Evolutionary conservation across 2,888 invertebrate species (phyloP), one percentile per base, ranked within the genome.

Genomic region (Lathronympha strigana): DNA sequence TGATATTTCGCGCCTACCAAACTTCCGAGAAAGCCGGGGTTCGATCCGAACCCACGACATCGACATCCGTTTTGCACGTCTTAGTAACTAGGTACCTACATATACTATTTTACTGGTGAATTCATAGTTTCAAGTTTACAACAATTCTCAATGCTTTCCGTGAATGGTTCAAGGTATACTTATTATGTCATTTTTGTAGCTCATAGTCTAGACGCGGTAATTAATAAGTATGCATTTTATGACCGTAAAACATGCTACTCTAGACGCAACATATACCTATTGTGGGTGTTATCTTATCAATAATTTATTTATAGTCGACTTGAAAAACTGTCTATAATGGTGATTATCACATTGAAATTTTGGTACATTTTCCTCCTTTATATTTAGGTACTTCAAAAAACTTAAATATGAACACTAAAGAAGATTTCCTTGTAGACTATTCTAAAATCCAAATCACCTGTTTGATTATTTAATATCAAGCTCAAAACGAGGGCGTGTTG

Each of bases 401-500:
- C 25, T 25, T 25, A 25, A n/a, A n/a, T n/a, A n/a, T n/a, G n/a
- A n/a, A n/a, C n/a, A n/a, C n/a, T n/a, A n/a, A n/a, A n/a, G n/a
- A n/a, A n/a, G n/a, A n/a, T n/a, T n/a, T n/a, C n/a, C n/a, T n/a
- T n/a, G n/a, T n/a, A n/a, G 23, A n/a, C 28, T 11, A 28, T 28
- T 40, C 8, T 9, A 43, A 25, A 58, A 31, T 58, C 17, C 33
- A 47, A 47, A 33, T 47, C n/a, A 47, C 21, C 36, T 47, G 15
- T 54, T 50, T 38, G 15, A 50, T 45, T 38, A 15, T 17, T 33
- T 33, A 40, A 36, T 43, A 58, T 38, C 38, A 23, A 53, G 45
- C 51, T 68, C 62, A 58, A n/a, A 68, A 71, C 72, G 74, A 74
- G 72, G 73, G 78, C 76, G 76, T 76, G 73, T 75, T 75, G 69